These are phyloP conservation scores for Cotesia congregata DNA, from an alignment of 2,888 invertebrate species.

Conservation along the genomic window DNA sequence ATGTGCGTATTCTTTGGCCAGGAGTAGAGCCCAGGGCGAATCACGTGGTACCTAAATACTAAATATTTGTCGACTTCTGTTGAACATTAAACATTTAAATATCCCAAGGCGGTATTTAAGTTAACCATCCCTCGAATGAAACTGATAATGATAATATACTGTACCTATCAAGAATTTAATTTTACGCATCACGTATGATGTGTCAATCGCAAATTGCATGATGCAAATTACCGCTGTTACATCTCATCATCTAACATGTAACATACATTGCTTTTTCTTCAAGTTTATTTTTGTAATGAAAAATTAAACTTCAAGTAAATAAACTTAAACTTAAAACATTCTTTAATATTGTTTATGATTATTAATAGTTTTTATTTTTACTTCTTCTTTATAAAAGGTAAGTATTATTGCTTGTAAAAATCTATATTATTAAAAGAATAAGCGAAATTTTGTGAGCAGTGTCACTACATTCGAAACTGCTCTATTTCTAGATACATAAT, in stretches of 20 bases:
- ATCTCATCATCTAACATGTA: background rate
- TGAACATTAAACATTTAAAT: constrained; percentile 38
- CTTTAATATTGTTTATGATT: no score
- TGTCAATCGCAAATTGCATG: background rate
- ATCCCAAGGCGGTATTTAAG: background rate
- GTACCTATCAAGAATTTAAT: background rate
- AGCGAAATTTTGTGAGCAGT: no score
- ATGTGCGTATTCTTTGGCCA: background rate
- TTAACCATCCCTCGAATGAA: constrained; percentile 42
- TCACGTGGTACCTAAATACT: constrained; percentile 65
- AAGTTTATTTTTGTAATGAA: no score
- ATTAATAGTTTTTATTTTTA: no score
- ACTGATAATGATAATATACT: background rate
- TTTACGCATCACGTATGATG: background rate
- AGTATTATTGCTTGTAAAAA: no score
- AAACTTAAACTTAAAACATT: no score
- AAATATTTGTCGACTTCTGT: constrained; percentile 56
- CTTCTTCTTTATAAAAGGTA: no score
- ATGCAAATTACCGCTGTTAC: background rate
- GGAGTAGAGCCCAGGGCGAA: constrained; percentile 55
- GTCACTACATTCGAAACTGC: no score
- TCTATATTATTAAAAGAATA: no score
- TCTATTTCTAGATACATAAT: no score
- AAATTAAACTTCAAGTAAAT: no score
- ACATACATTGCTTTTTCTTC: background rate